Evolutionary conservation across 2,113 vertebrate species (phyloP).

Genomic region (Neoarius graeffei): DNA sequence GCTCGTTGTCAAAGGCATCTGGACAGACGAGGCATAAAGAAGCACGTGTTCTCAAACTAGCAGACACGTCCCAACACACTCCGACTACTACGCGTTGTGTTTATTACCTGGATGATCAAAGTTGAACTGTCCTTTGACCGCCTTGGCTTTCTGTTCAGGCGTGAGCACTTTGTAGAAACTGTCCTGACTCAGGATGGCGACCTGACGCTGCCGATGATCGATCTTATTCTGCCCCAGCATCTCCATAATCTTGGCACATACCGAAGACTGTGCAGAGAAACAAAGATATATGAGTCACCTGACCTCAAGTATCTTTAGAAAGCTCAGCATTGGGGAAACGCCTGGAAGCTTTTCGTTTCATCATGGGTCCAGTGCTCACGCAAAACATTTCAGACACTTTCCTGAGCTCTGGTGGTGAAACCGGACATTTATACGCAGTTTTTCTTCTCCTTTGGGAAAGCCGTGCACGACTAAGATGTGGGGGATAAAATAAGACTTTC

Average conservation of each 20-base stretch:
- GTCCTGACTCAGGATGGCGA: slow-evolving; percentile 96
- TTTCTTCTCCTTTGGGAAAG: no score
- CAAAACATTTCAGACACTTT: not conserved
- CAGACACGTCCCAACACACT: not conserved
- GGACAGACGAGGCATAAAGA: not conserved
- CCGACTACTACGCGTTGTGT: not conserved
- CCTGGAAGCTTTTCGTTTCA: no score
- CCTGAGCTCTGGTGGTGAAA: no score
- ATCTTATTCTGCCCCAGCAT: slow-evolving; percentile 96
- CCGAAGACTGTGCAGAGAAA: slow-evolving; percentile 79
- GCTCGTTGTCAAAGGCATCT: slow-evolving; percentile 98
- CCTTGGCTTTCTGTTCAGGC: slow-evolving; percentile 92
- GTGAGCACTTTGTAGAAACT: slow-evolving; percentile 96
- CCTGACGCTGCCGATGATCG: slow-evolving; percentile 90
- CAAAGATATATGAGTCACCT: not conserved
- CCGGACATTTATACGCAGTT: no score
- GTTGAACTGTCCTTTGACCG: slow-evolving; percentile 95
- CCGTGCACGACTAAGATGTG: no score
- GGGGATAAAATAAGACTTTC: no score
- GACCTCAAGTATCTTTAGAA: not conserved
- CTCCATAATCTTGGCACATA: slow-evolving; percentile 95
- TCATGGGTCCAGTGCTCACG: no score
- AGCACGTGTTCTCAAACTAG: not conserved
- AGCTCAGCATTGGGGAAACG: no score
- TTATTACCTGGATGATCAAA: slow-evolving; percentile 94